Percentiles rank a stretch among this genome's conserved stretches.
phyloP scores from a whole-genome alignment of 2,888 invertebrate genomes.

The Seira ritae region DNA sequence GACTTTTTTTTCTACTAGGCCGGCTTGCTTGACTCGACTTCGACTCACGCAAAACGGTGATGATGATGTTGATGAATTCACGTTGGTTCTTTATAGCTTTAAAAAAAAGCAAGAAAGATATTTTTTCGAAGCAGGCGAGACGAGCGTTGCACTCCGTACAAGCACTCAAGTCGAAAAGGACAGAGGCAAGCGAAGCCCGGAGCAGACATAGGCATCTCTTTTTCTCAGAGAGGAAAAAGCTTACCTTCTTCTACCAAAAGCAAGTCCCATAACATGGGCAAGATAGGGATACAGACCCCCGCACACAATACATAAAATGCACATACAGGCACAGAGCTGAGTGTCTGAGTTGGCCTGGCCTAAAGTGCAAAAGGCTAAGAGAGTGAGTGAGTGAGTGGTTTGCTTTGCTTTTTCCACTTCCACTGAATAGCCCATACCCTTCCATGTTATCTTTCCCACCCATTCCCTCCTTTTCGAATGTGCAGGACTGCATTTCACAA shows the following conservation, averaged over 20 bases:
- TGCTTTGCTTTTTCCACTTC: too few species aligned
- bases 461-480: not conserved
- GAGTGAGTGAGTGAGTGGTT: conserved; percentile 15
- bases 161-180: conserved; percentile 67
- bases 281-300: too few species aligned
- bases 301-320: too few species aligned
- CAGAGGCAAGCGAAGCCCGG: conserved; percentile 64
- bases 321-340: too few species aligned
- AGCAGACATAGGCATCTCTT: conserved; percentile 66
- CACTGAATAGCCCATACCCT: not conserved
- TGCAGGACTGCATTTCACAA: not conserved
- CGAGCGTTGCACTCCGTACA: conserved; percentile 64
- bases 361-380: not conserved
- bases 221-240: not conserved
- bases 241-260: too few species aligned
- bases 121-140: conserved; percentile 62
- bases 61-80: conserved; percentile 56
- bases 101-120: conserved; percentile 13
- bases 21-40: conserved; percentile 54
- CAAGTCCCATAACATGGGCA: not conserved
- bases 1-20: conserved; percentile 48
- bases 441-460: conserved; percentile 2
- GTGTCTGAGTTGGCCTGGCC: too few species aligned
- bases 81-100: conserved; percentile 48
- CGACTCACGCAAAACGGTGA: conserved; percentile 25